Percentiles rank a stretch among this genome's conserved stretches.
phyloP scores from a whole-genome alignment of 2,888 invertebrate genomes.

The Pammene fasciana region DNA sequence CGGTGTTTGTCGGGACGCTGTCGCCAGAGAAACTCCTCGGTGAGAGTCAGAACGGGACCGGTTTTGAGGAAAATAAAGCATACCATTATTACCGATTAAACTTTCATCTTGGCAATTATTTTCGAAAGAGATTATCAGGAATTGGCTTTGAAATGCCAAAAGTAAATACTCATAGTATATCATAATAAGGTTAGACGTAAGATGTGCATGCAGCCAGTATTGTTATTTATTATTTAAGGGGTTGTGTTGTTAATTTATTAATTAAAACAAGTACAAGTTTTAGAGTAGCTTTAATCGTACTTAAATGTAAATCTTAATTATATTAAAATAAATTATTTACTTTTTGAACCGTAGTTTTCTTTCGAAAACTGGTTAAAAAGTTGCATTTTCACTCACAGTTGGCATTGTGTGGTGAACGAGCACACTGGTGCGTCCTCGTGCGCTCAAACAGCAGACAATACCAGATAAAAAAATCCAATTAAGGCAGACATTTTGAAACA shows the following conservation, averaged over 20 bases:
- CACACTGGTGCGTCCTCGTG: constrained; percentile 68
- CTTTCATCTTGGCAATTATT: neutral
- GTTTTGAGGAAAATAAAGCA: constrained; percentile 63
- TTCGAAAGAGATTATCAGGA: neutral
- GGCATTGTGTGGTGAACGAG: constrained; percentile 56
- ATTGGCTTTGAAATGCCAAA: constrained; percentile 5
- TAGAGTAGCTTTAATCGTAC: constrained; percentile 42
- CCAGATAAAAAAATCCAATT: neutral
- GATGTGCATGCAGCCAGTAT: constrained; percentile 32
- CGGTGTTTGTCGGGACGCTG: constrained; percentile 64
- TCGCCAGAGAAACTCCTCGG: constrained; percentile 56
- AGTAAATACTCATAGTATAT: constrained; percentile 2
- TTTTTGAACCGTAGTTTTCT: constrained; percentile 43
- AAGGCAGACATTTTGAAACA: constrained; percentile 10
- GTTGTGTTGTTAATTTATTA: constrained; percentile 36
- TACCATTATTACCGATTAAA: constrained; percentile 47
- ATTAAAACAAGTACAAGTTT: constrained; percentile 34
- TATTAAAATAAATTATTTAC: constrained; percentile 38
- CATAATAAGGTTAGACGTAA: neutral
- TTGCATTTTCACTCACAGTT: constrained; percentile 67
- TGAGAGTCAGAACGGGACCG: constrained; percentile 61
- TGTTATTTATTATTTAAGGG: constrained; percentile 38
- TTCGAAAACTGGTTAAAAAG: constrained; percentile 59
- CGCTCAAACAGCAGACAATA: constrained; percentile 62
- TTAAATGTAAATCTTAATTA: constrained; percentile 23